Base-by-base conservation (phyloP, 2,888 invertebrate genomes). In the Aleiodes alternator region DNA sequence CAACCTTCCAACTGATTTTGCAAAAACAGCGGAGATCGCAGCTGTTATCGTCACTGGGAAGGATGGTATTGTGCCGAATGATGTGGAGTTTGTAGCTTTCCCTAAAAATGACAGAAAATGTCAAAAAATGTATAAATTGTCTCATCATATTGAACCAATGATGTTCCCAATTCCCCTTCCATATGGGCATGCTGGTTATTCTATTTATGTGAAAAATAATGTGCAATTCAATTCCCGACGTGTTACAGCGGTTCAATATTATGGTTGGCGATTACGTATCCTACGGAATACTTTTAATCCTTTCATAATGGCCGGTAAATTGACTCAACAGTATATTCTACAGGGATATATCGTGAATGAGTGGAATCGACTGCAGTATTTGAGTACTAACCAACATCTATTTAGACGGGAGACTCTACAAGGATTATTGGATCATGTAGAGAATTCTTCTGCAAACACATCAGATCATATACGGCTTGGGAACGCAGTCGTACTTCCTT, bases 321-420 rank as follows among this genome's bases (percentile, higher is more conserved):
- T 14, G 16, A 56, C 56, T 9, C 56, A n/a, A 56, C 56, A 56
- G 23, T 16, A 56, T 16, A 56, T 56, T 23, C 9, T 56, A 23
- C 16, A 56, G n/a, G 56, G 56, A 16, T 16, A 56, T 16, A 56
- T 56, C 9, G 14, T 56, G 9, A 56, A 56, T 56, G 56, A 16
- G 16, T 56, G 56, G 56, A 56, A 16, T 56, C 23, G 56, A 9
- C 9, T 53, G 53, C 12, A 53, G 5, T 53, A 53, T 53, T 53
- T 14, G 5, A 6, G 53, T 1, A 14, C 56, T 16, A 56, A 56
- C 14, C 56, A n/a, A 14, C n/a, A 56, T 16, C 56, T 16, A 56
- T 56, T 56, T 4, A n/a, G 56, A 23, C n/a, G 23, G 23, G 56
- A 56, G 16, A 56, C 56, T 16, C 56, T 56, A 16, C 56, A 56